A percentile compares a stretch with the other conserved stretches of the same genome.
Conservation (phyloP, 2,797 vertebrate genomes). For the Hoplostethus mediterraneus region DNA sequence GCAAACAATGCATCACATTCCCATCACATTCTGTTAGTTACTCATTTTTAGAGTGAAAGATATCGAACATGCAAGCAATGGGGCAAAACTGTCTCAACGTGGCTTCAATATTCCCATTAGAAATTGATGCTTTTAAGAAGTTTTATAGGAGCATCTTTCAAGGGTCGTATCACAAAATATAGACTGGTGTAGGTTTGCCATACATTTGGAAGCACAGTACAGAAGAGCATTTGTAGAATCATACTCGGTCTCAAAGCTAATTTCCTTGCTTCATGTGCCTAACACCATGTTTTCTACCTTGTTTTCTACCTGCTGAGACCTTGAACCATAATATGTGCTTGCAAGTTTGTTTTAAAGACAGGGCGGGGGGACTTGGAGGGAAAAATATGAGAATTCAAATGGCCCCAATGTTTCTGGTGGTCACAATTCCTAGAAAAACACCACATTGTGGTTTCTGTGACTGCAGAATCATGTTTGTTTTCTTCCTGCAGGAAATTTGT, state of each 20-base stretch:
- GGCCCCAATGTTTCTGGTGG: neutral
- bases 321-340: constrained; percentile 16
- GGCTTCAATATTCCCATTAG: no score
- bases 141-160: no score
- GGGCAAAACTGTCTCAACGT: no score
- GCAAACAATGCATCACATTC: no score
- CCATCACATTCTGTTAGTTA: no score
- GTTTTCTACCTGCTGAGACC: constrained; percentile 7
- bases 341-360: constrained; percentile 22
- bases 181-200: no score
- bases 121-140: no score
- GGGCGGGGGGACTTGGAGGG: constrained; percentile 2
- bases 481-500: constrained; percentile 9
- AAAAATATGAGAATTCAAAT: constrained; percentile 1
- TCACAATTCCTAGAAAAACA: constrained; percentile 17
- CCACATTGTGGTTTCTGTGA: neutral
- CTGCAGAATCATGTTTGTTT: constrained; percentile 9
- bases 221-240: neutral
- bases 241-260: neutral
- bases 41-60: no score
- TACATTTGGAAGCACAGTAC: no score
- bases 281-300: neutral
- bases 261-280: neutral
- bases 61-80: no score
- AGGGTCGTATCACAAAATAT: no score